Conservation (phyloP, 2,113 vertebrate genomes). For the Gallinago media region DNA sequence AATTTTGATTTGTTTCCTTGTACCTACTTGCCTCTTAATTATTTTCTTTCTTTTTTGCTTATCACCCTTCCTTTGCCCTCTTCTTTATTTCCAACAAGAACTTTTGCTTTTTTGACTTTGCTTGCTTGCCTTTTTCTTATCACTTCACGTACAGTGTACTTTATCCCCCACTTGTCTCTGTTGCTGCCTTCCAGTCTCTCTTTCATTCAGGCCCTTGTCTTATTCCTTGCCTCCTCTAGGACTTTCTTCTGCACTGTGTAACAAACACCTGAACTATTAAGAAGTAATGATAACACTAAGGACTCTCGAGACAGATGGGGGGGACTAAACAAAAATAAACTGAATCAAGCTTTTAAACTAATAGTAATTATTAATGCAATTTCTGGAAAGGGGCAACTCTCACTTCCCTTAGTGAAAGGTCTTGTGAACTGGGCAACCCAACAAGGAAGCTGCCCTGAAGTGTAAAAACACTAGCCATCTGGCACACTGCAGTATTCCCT, state of each 20-base stretch:
- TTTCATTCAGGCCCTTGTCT: background rate
- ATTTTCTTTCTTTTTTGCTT: background rate
- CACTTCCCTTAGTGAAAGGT: background rate
- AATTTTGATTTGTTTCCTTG: background rate
- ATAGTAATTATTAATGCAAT: background rate
- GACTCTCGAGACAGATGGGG: background rate
- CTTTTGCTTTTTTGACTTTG: background rate
- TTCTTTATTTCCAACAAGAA: background rate
- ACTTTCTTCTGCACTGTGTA: background rate
- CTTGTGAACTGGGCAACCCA: background rate
- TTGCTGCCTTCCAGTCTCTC: background rate
- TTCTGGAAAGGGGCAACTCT: background rate
- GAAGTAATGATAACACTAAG: background rate
- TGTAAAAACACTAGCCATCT: background rate
- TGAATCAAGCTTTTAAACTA: background rate
- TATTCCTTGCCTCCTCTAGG: background rate
- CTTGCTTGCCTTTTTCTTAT: background rate
- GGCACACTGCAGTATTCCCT: background rate
- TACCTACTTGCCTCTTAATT: background rate
- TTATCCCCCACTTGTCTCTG: background rate
- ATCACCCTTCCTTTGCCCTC: background rate
- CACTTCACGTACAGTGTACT: background rate
- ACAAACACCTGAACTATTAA: background rate
- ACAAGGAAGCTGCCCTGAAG: background rate
- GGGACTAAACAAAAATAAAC: background rate